These are phyloP conservation scores for Zygogramma bicolorata DNA, from an alignment of 2,888 invertebrate genomes.

Conservation along the genomic window DNA sequence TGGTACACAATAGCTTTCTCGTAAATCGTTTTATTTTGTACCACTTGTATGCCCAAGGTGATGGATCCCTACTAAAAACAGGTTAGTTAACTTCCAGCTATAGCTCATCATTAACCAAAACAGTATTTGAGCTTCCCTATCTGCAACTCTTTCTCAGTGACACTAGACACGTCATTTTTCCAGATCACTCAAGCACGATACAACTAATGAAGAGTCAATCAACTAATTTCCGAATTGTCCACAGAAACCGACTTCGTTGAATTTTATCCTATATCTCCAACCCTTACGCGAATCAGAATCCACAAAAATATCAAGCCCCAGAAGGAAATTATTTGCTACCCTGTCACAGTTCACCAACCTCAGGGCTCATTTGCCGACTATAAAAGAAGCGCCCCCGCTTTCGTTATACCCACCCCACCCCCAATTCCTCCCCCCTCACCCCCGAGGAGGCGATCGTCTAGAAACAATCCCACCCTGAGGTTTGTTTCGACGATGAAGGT, in stretches of 20 bases:
- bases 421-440: slow-evolving; percentile 75
- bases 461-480: slow-evolving; percentile 77
- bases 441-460: slow-evolving; percentile 82
- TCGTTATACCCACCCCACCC: slow-evolving; percentile 62
- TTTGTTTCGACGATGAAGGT: slow-evolving; percentile 72
- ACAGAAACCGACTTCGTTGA: slow-evolving; percentile 84
- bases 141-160: slow-evolving; percentile 13
- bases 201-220: slow-evolving; percentile 13
- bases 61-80: slow-evolving; percentile 34
- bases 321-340: slow-evolving; percentile 75
- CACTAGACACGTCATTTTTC: slow-evolving; percentile 24
- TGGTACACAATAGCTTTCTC: background rate
- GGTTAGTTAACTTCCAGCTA: slow-evolving; percentile 25
- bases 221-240: slow-evolving; percentile 42
- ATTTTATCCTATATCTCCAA: slow-evolving; percentile 85
- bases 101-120: slow-evolving; percentile 4
- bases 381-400: slow-evolving; percentile 73
- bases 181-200: slow-evolving; percentile 42
- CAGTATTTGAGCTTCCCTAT: slow-evolving; percentile 27
- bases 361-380: slow-evolving; percentile 71
- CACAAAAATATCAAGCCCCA: slow-evolving; percentile 71
- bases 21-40: no score
- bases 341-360: slow-evolving; percentile 66
- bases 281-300: slow-evolving; percentile 83
- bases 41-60: slow-evolving; percentile 19